A percentile compares a stretch with the other conserved stretches of the same genome.
Evolutionary conservation across 2,797 vertebrate species (phyloP).

Genomic region (Nannoperca australis): DNA sequence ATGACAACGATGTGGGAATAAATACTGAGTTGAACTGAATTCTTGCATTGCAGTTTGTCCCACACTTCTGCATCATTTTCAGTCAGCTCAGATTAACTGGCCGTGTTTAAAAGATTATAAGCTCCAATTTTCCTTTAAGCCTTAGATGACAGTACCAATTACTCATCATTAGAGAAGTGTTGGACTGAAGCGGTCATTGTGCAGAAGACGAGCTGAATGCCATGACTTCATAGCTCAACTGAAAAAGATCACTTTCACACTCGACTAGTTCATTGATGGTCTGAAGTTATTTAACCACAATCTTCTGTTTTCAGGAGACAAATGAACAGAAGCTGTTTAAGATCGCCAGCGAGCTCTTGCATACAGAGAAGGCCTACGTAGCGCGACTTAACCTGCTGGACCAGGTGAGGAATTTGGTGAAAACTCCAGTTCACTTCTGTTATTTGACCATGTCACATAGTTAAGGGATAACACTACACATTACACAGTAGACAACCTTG

Average conservation of each 20-base stretch:
- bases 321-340: constrained; percentile 96
- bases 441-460: not conserved
- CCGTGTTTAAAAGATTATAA: not conserved
- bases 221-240: not conserved
- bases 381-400: constrained; percentile 93
- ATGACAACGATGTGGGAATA: constrained; percentile 23
- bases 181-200: constrained; percentile 14
- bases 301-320: constrained; percentile 87
- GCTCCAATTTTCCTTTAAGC: not conserved
- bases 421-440: constrained; percentile 16
- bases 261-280: not conserved
- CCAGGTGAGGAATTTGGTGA: constrained; percentile 82
- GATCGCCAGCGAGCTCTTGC: constrained; percentile 95
- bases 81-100: not conserved
- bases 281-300: not conserved
- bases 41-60: constrained; percentile 3
- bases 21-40: constrained; percentile 5
- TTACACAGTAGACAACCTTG: not conserved
- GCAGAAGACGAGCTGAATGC: not conserved
- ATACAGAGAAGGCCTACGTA: constrained; percentile 97
- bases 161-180: constrained; percentile 14
- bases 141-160: not conserved
- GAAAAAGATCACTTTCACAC: constrained; percentile 18
- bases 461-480: not conserved
- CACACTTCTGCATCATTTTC: constrained; percentile 33